Conservation (phyloP, 2,113 vertebrate genomes). For the Callionymus lyra region DNA sequence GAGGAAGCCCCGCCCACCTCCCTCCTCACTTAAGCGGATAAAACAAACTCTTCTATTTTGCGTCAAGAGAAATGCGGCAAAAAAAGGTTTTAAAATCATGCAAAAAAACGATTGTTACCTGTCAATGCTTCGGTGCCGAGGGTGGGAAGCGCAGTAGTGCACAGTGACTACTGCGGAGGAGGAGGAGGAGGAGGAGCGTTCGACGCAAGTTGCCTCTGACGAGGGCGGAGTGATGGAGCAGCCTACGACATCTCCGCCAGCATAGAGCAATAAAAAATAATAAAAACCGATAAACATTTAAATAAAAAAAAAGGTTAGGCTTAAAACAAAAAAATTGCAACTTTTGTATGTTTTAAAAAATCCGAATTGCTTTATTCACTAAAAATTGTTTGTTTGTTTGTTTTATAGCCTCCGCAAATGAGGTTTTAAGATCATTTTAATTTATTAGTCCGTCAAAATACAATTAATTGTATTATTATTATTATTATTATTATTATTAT, state of each 20-base stretch:
- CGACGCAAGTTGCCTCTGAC: constrained; percentile 22
- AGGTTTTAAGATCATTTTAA: no score
- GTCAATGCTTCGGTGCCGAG: constrained; percentile 23
- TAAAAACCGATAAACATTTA: no score
- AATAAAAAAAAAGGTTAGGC: not conserved
- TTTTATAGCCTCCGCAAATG: no score
- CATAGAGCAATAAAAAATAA: no score
- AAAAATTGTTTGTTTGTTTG: no score
- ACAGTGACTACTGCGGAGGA: constrained; percentile 2
- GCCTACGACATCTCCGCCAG: not conserved
- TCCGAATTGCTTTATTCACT: no score
- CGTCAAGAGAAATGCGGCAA: no score
- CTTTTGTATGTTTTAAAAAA: no score
- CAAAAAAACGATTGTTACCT: constrained; percentile 36
- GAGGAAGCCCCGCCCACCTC: not conserved
- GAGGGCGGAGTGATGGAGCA: constrained; percentile 18
- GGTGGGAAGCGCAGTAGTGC: constrained; percentile 12
- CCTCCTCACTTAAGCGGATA: not conserved
- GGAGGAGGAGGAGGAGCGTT: constrained; percentile 25
- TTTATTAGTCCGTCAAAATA: no score
- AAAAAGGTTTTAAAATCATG: not conserved
- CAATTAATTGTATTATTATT: no score
- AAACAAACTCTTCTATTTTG: not conserved
- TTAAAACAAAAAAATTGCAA: no score
- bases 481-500: no score